A percentile compares a stretch with the other conserved stretches of the same genome.
Evolutionary conservation across 1,140 invertebrate genomes (phyloP).

Genomic region (Ridgeia piscesae): DNA sequence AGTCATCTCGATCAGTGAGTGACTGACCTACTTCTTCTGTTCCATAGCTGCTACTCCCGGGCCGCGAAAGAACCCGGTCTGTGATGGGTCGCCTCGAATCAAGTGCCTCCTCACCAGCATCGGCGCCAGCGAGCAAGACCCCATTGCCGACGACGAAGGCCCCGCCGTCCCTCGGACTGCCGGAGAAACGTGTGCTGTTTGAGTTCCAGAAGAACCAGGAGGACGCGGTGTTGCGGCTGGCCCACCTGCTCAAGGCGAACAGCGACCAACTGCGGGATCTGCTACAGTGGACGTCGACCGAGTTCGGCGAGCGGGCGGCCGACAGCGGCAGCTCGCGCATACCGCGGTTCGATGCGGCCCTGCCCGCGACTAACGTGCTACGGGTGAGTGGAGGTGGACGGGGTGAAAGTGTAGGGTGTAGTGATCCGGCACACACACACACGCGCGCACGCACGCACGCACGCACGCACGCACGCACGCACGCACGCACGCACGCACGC

Average conservation of each 20-base stretch:
- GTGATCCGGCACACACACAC: too few relatives aligned
- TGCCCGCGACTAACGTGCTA: neutral
- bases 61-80: neutral
- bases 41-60: neutral
- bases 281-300: neutral
- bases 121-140: neutral
- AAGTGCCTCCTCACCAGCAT: too few relatives aligned
- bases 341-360: neutral
- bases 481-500: too few relatives aligned
- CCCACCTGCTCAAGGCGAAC: neutral
- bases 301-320: neutral
- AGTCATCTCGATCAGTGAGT: too few relatives aligned
- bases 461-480: too few relatives aligned
- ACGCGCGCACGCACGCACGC: too few relatives aligned
- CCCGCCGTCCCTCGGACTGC: neutral
- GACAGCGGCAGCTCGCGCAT: neutral
- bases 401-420: too few relatives aligned
- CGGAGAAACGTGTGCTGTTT: neutral
- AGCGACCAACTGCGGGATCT: neutral
- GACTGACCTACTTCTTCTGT: neutral
- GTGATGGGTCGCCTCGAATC: neutral
- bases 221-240: neutral
- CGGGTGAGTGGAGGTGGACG: neutral
- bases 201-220: neutral
- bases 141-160: neutral